Percentiles rank a stretch among this genome's conserved stretches.
These are phyloP conservation scores for Fissipunctia ypsillon DNA, from an alignment of 2,888 invertebrate species.

Conservation along the genomic window DNA sequence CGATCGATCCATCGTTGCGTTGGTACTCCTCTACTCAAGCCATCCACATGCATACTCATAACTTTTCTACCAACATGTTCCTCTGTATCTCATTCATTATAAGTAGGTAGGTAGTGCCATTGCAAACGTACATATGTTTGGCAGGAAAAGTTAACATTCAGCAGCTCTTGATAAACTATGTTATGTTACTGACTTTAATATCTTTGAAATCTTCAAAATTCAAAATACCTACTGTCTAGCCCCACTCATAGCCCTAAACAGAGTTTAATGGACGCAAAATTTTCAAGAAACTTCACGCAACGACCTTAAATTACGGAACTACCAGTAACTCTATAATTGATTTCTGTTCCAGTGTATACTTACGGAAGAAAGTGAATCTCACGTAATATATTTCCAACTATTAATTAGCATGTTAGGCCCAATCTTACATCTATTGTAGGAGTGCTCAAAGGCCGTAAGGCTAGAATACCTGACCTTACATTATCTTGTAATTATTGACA, in stretches of 20 bases:
- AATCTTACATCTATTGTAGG: constrained; percentile 68
- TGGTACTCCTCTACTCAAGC: neutral
- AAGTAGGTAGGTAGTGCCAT: neutral
- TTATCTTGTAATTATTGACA: constrained; percentile 85
- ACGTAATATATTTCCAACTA: constrained; percentile 52
- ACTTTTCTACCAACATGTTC: neutral
- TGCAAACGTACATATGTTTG: neutral
- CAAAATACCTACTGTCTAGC: too few species aligned
- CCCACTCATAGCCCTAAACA: neutral
- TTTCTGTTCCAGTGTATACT: constrained; percentile 35
- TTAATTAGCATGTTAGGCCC: constrained; percentile 62
- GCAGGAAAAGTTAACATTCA: neutral
- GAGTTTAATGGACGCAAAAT: neutral
- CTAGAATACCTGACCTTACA: constrained; percentile 61
- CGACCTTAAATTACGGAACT: constrained; percentile 32
- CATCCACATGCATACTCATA: neutral
- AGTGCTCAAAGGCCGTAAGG: constrained; percentile 60
- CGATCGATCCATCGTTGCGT: neutral
- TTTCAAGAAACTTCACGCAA: constrained; percentile 15
- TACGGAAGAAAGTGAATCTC: constrained; percentile 43
- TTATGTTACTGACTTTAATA: too few species aligned
- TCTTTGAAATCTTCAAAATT: neutral
- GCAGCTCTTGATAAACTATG: neutral
- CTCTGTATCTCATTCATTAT: neutral
- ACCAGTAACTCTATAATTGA: constrained; percentile 45